Evolutionary conservation across 2,113 vertebrate genomes (phyloP), one percentile per base, ranked within the genome.

Genomic region (Brachirus orientalis): DNA sequence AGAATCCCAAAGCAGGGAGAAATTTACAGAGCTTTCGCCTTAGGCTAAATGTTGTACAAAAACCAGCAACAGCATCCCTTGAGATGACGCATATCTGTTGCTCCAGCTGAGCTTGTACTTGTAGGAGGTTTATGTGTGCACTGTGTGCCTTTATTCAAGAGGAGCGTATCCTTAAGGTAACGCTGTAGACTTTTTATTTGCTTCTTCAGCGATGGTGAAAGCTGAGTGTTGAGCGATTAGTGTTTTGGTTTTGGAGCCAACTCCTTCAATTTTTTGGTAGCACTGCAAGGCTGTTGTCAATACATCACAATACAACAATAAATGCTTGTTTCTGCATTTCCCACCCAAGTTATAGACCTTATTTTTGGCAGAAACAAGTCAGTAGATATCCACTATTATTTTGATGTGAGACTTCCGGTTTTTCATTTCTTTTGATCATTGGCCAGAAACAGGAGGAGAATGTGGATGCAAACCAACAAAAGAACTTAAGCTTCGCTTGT

Each of bases 41-140:
- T 13, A 45, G 88, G 89, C 89, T 89, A 86, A 89, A 90, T 90
- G 89, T 90, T 90, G 89, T 92, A 90, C 86, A 89, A 89, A 92
- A 90, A 88, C 73, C 89, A 90, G 85, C 85, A 90, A 87, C 88
- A 88, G 82, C 88, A 82, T 92, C 90, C 89, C 89, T 59, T 12
- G 88, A 92, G 90, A 90, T 86, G 87, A 89, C 77, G 79, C 54
- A 54, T 87, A 86, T 91, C 87, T 87, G 83, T 86, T 90, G 85
- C 86, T 90, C 86, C 85, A 90, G 90, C 89, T 90, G 90, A 88
- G 89, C 86, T 90, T 84, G 85, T 85, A 77, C 84, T 87, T 90
- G 89, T 87, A 87, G 88, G 88, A 88, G 85, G 89, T 90, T 91
- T 86, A 89, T 82, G 78, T 83, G 80, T 73, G 79, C 76, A 78